These are phyloP conservation scores for Pemphigus obesinymphae DNA, from an alignment of 1,140 invertebrate genomes.

Conservation along the genomic window DNA sequence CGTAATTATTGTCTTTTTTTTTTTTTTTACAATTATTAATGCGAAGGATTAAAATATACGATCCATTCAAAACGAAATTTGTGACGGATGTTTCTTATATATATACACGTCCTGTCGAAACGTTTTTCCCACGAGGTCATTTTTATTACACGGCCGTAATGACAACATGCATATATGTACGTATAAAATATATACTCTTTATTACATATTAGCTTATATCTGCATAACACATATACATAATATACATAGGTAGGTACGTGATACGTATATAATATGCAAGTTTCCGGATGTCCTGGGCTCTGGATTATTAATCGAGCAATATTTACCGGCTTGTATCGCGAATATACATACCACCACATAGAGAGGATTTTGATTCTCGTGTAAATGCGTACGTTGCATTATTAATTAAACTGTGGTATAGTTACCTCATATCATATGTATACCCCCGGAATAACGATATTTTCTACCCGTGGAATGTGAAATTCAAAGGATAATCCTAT, in stretches of 20 bases:
- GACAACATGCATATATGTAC: background rate
- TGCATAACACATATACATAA: too few relatives aligned
- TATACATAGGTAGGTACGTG: too few relatives aligned
- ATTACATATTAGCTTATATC: background rate
- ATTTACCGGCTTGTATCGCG: background rate
- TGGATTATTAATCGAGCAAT: constrained; percentile 12
- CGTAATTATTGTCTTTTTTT: background rate
- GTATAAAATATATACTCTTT: background rate
- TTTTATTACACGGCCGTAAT: background rate
- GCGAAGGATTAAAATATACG: background rate
- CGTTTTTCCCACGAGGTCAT: background rate
- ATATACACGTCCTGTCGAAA: background rate
- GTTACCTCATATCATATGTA: background rate
- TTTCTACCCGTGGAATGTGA: background rate
- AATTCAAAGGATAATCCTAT: constrained; percentile 2
- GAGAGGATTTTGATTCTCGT: constrained; percentile 22
- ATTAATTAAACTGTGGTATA: constrained; percentile 15
- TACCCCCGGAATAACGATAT: background rate
- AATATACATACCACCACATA: too few relatives aligned
- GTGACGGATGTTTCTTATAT: background rate
- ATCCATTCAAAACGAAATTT: background rate
- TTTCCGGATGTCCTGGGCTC: background rate
- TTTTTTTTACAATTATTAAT: background rate
- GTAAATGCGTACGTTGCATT: constrained; percentile 22
- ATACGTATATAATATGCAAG: constrained; percentile 2